These are phyloP conservation scores for Origma solitaria DNA, from an alignment of 2,113 vertebrate species.

Conservation along the genomic window DNA sequence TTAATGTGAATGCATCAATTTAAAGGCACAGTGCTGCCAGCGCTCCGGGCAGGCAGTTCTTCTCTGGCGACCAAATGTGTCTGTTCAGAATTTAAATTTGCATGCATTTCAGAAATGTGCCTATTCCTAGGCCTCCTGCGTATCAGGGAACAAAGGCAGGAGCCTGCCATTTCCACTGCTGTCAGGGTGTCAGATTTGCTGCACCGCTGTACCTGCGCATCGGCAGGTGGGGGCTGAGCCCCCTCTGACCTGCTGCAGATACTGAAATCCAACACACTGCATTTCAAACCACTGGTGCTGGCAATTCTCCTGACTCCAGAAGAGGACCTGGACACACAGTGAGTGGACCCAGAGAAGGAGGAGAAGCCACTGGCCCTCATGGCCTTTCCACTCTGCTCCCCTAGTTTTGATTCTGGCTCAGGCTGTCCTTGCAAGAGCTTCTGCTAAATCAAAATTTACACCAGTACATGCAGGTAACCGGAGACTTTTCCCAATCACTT, in stretches of 20 bases:
- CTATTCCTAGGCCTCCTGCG: not conserved
- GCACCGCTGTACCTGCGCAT: not conserved
- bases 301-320: not conserved
- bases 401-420: not conserved
- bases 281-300: not conserved
- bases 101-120: not conserved
- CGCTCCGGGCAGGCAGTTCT: not conserved
- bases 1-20: conserved; percentile 39
- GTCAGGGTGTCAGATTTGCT: not conserved
- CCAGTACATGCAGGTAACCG: not conserved
- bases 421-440: not conserved
- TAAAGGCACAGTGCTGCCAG: not conserved
- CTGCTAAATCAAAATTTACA: not conserved
- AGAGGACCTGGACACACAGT: not conserved
- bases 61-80: not conserved
- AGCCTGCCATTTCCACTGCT: not conserved
- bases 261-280: not conserved
- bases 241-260: not conserved
- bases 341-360: not conserved
- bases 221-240: not conserved
- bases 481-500: not conserved
- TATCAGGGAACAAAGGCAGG: not conserved
- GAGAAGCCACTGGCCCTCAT: rapidly evolving
- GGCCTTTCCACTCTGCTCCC: not conserved
- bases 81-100: not conserved